Evolutionary conservation across 2,888 invertebrate species (phyloP), one percentile per base, ranked within the genome.

Genomic region (Chaetoderma sp.): DNA sequence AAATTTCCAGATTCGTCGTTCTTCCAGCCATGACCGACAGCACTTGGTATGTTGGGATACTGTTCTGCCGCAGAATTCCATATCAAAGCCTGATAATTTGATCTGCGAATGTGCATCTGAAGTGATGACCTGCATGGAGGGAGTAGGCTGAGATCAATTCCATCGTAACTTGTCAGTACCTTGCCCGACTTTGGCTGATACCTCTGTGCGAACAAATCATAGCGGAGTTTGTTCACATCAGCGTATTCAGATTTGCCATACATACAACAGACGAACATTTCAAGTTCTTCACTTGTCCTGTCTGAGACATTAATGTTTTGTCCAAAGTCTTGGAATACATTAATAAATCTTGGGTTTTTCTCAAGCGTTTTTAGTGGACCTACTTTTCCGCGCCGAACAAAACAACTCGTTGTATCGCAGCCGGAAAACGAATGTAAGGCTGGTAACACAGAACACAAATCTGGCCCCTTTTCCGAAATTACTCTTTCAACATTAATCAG

Each of bases 401-500:
- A 70, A 0, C 65, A 60, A 32, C 70, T 63, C 0, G 57, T 50
- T 21, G 65, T 68, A 32, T 68, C 68, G 57, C 68, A 68, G 0
- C 70, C 70, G 4, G 67, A 63, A 10, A 70, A 52, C 10, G 49
- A 28, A 57, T 70, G 70, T 1, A 65, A 1, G 4, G 55, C 67
- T 23, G 56, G 58, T 8, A 69, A 33, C 1, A 30, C 55, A 21
- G 36, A 10, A 13, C 59, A 66, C 6, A 67, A 6, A 25, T 67
- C 63, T 30, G 16, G 25, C 16, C 66, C 68, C 57, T 39, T 45
- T 0, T n/a, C 32, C 25, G 55, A 18, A 27, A 57, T 0, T 6
- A 66, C 63, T 8, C 54, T 13, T 3, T 67, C 23, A 1, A 70
- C 52, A 39, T 62, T 27, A 10, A 70, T 4, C 0, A 69, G 60